Percentiles rank a stretch among this genome's conserved stretches.
Evolutionary conservation across 2,797 vertebrate genomes (phyloP).

Genomic region (Chloroceryle amazona): DNA sequence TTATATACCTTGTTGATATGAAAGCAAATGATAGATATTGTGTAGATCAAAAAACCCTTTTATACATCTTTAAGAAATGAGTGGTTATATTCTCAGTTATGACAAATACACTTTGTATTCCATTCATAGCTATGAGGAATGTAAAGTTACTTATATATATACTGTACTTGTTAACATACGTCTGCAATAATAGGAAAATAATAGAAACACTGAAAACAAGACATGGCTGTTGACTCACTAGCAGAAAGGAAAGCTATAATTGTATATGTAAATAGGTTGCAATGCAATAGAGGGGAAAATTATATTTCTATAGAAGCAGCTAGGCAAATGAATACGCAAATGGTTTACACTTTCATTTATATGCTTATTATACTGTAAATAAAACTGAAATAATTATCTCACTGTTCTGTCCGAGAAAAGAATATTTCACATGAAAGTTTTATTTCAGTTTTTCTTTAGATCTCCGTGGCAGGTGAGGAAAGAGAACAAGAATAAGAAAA

Average conservation of each 20-base stretch:
- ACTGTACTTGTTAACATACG: neutral
- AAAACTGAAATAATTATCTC: neutral
- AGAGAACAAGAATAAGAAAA: neutral
- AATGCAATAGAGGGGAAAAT: neutral
- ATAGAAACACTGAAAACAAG: neutral
- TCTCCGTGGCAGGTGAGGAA: neutral
- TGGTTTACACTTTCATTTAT: neutral
- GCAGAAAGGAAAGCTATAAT: neutral
- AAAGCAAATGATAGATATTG: neutral
- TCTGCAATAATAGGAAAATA: neutral
- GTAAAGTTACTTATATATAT: neutral
- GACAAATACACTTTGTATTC: neutral
- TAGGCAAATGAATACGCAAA: neutral
- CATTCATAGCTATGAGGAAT: neutral
- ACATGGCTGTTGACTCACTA: neutral
- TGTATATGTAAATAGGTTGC: neutral
- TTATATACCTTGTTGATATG: neutral
- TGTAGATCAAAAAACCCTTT: rapidly evolving
- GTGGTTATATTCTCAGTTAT: neutral
- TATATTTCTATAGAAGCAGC: neutral
- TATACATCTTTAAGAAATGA: neutral
- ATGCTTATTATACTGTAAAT: neutral
- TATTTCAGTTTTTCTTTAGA: neutral
- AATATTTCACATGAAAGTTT: neutral
- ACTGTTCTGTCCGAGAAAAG: neutral